These are phyloP conservation scores for Staurois parvus DNA, from an alignment of 2,797 vertebrate genomes.

Conservation along the genomic window DNA sequence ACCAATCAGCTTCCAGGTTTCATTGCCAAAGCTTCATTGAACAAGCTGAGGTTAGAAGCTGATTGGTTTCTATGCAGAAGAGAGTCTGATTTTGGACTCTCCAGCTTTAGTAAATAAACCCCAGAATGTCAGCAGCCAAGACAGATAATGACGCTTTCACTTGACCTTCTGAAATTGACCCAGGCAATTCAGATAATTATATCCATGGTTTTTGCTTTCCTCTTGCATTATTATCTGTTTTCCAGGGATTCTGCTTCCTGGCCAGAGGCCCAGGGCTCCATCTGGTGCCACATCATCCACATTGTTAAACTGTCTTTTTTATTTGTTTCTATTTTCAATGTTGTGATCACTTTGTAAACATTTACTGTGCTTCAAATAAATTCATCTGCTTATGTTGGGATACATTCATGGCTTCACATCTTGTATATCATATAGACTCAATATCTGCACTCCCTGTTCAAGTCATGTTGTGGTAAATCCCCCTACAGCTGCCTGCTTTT, in stretches of 20 bases:
- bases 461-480: too few species aligned
- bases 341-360: neutral
- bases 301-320: slow-evolving; percentile 1
- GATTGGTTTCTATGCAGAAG: too few species aligned
- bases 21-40: too few species aligned
- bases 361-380: neutral
- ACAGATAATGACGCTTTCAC: neutral
- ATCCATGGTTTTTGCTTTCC: slow-evolving; percentile 1
- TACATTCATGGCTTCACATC: neutral
- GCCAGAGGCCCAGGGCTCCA: slow-evolving; percentile 24
- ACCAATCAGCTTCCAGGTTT: too few species aligned
- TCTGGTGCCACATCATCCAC: slow-evolving; percentile 27
- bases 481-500: too few species aligned
- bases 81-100: too few species aligned
- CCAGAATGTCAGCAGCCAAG: slow-evolving; percentile 3
- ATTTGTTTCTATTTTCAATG: neutral
- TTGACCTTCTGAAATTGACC: slow-evolving; percentile 9
- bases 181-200: slow-evolving; percentile 21
- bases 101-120: too few species aligned
- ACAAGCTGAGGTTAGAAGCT: too few species aligned
- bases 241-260: slow-evolving; percentile 11
- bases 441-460: too few species aligned
- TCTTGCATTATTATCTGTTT: slow-evolving; percentile 18
- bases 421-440: neutral
- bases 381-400: neutral